A percentile compares a stretch with the other conserved stretches of the same genome.
Evolutionary conservation across 2,113 vertebrate genomes (phyloP).

Genomic region (Brachypteracias leptosomus): DNA sequence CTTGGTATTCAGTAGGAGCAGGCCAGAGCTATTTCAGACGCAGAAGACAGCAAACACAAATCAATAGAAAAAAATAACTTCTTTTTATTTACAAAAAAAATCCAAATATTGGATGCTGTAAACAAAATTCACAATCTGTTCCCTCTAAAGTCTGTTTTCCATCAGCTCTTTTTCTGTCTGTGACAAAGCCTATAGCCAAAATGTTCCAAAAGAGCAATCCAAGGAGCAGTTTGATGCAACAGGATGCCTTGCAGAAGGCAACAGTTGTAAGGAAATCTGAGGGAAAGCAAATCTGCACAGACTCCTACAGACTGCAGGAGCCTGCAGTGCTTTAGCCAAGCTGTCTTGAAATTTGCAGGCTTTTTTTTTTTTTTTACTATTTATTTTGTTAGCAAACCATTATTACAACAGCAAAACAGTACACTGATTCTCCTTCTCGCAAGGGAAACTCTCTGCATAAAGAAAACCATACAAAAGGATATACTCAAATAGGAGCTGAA

Average conservation of each 20-base stretch:
- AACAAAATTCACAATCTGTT: constrained; percentile 89
- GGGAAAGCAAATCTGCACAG: constrained; percentile 69
- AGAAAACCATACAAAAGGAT: constrained; percentile 70
- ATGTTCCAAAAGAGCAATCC: constrained; percentile 75
- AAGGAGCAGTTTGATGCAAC: constrained; percentile 73
- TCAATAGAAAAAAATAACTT: constrained; percentile 88
- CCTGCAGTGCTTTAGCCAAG: constrained; percentile 59
- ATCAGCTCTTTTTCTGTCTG: constrained; percentile 74
- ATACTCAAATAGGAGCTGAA: constrained; percentile 74
- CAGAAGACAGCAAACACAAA: constrained; percentile 74
- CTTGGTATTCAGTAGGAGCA: constrained; percentile 10
- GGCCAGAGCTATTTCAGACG: constrained; percentile 55
- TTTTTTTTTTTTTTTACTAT: constrained; percentile 40
- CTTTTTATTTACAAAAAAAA: constrained; percentile 88
- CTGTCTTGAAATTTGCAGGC: constrained; percentile 62
- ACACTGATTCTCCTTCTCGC: constrained; percentile 55
- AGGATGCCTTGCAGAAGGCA: constrained; percentile 72
- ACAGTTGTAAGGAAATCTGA: constrained; percentile 67
- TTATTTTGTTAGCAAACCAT: constrained; percentile 72
- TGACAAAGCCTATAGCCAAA: constrained; percentile 73
- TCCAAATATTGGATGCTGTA: constrained; percentile 91
- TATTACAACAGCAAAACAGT: constrained; percentile 56
- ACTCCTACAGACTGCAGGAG: constrained; percentile 69
- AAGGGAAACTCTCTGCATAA: constrained; percentile 70
- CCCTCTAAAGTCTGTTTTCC: constrained; percentile 76